Conservation (phyloP, 2,797 vertebrate species). For the Stomatorhinus walkeri region DNA sequence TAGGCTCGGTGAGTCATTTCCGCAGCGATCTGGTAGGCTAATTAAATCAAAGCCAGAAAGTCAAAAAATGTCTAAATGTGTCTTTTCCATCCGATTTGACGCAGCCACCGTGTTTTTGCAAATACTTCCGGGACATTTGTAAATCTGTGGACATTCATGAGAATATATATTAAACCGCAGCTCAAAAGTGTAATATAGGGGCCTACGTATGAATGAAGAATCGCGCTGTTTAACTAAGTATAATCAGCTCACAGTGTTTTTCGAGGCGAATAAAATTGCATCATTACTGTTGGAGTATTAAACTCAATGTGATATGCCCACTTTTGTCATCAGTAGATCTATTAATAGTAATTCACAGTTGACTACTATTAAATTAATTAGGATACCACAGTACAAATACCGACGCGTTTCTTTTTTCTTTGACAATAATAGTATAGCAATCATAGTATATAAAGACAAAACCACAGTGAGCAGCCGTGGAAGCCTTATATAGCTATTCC, state of each 20-base stretch:
- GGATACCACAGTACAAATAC: neutral
- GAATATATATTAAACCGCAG: neutral
- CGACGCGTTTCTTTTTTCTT: neutral
- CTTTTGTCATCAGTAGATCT: neutral
- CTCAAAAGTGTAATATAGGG: neutral
- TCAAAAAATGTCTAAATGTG: neutral
- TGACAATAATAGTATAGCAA: neutral
- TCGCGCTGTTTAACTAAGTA: neutral
- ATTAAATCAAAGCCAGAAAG: neutral
- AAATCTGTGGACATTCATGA: neutral
- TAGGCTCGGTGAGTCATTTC: conserved; percentile 29
- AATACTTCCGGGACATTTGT: neutral
- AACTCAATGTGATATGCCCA: neutral
- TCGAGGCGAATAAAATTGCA: neutral
- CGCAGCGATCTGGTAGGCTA: neutral
- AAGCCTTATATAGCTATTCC: neutral
- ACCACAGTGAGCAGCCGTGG: neutral
- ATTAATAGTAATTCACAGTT: neutral
- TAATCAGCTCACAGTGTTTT: neutral
- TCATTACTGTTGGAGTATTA: neutral
- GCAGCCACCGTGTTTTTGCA: neutral
- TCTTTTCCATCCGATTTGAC: neutral
- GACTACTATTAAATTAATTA: neutral
- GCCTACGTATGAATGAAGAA: neutral
- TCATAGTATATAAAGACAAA: neutral